phyloP scores from a whole-genome alignment of 2,888 invertebrate species.

The Dexiosoma caninum region DNA sequence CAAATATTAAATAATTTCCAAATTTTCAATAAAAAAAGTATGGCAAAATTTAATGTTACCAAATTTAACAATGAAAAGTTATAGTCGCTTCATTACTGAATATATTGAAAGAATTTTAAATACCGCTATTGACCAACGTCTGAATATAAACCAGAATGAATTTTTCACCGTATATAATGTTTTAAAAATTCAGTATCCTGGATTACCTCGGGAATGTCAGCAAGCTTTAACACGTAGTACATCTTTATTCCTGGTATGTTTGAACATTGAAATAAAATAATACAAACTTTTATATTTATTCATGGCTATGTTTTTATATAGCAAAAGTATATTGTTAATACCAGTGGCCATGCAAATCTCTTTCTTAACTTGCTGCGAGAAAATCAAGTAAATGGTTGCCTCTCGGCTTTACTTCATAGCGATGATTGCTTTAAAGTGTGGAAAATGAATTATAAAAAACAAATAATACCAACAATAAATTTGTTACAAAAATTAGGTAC shows the following conservation, averaged over 20 bases:
- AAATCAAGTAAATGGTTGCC: conserved; percentile 72
- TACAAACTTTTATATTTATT: not conserved
- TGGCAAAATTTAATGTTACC: conserved; percentile 88
- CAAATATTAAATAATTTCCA: not conserved
- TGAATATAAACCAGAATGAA: conserved; percentile 68
- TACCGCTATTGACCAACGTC: conserved; percentile 64
- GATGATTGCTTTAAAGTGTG: conserved; percentile 75
- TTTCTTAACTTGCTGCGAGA: conserved; percentile 73
- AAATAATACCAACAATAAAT: conserved; percentile 69
- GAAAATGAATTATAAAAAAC: conserved; percentile 77
- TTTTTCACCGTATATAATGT: conserved; percentile 72
- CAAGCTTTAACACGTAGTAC: conserved; percentile 71
- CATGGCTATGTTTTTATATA: conserved; percentile 40
- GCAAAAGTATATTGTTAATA: conserved; percentile 72
- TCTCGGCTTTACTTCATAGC: conserved; percentile 69
- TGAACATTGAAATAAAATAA: not conserved
- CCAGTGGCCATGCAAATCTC: conserved; percentile 71
- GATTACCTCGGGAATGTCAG: conserved; percentile 72
- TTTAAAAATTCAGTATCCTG: conserved; percentile 67
- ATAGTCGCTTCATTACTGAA: conserved; percentile 82
- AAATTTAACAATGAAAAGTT: conserved; percentile 84
- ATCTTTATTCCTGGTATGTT: conserved; percentile 70
- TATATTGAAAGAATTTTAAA: conserved; percentile 79
- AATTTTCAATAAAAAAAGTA: too few relatives aligned
- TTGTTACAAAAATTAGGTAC: conserved; percentile 71